These are phyloP conservation scores for Lasiurus cinereus DNA, from an alignment of 2,113 vertebrate genomes.

Conservation along the genomic window DNA sequence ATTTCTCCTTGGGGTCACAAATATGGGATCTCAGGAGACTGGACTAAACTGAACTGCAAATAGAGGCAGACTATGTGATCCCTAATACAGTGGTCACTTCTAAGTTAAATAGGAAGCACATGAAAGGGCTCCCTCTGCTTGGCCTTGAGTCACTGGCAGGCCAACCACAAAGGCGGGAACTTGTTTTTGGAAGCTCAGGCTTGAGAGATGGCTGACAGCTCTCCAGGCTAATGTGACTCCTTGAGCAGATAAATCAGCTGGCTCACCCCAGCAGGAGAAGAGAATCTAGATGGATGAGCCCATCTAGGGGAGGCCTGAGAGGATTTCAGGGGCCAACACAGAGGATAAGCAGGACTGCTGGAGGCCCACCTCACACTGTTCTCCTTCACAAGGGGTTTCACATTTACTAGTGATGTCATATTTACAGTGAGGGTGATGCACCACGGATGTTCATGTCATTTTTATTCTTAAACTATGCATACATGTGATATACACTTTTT, in stretches of 20 bases:
- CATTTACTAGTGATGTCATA: background rate
- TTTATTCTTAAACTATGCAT: background rate
- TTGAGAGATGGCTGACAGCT: background rate
- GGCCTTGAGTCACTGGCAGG: background rate
- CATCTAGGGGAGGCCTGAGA: background rate
- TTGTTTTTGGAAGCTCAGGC: constrained; percentile 39
- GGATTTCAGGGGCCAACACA: background rate
- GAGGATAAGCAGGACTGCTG: background rate
- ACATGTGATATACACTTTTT: background rate
- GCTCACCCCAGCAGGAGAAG: background rate
- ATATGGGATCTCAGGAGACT: background rate
- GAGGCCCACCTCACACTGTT: background rate
- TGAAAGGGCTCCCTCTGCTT: background rate
- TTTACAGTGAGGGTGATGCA: background rate
- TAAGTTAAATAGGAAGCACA: background rate
- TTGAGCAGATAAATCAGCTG: background rate
- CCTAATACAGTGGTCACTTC: background rate
- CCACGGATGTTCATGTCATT: background rate
- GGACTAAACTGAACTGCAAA: background rate
- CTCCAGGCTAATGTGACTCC: background rate
- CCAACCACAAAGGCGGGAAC: background rate
- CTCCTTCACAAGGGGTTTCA: background rate
- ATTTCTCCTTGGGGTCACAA: background rate
- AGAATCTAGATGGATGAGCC: background rate
- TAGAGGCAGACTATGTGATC: background rate